Evolutionary conservation across 2,888 invertebrate genomes (phyloP).

Genomic region (Eupeodes latifasciatus): DNA sequence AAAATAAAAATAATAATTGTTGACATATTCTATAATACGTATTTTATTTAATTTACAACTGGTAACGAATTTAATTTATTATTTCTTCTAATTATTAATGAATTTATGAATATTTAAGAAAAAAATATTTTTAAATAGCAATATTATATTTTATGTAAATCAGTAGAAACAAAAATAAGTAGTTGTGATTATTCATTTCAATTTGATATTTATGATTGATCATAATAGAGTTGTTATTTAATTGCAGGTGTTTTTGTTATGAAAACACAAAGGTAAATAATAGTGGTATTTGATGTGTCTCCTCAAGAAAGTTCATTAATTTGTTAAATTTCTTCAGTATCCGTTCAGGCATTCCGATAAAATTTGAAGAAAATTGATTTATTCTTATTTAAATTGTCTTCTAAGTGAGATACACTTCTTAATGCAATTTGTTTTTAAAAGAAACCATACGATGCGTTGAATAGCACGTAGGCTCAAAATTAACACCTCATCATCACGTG

Average conservation of each 20-base stretch:
- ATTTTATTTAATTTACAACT: neutral
- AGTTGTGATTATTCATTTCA: neutral
- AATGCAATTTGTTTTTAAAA: neutral
- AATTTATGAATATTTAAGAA: neutral
- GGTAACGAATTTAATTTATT: neutral
- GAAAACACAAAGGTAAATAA: no score
- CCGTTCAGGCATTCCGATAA: no score
- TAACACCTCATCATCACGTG: conserved; percentile 1
- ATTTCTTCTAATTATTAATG: neutral
- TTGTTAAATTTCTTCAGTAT: no score
- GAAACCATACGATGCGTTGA: neutral
- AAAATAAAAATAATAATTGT: neutral
- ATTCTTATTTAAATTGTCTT: no score
- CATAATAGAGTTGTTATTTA: neutral
- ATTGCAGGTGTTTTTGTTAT: no score
- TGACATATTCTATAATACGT: neutral
- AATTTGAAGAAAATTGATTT: no score
- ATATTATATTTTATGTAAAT: neutral
- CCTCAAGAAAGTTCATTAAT: no score
- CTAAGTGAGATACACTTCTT: no score
- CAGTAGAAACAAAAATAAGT: neutral
- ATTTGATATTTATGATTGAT: neutral
- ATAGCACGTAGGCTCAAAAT: conserved; percentile 17
- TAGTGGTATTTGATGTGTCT: no score
- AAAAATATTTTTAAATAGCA: neutral